These are phyloP conservation scores for Venusia cambrica DNA, from an alignment of 2,888 invertebrate species.

Conservation along the genomic window DNA sequence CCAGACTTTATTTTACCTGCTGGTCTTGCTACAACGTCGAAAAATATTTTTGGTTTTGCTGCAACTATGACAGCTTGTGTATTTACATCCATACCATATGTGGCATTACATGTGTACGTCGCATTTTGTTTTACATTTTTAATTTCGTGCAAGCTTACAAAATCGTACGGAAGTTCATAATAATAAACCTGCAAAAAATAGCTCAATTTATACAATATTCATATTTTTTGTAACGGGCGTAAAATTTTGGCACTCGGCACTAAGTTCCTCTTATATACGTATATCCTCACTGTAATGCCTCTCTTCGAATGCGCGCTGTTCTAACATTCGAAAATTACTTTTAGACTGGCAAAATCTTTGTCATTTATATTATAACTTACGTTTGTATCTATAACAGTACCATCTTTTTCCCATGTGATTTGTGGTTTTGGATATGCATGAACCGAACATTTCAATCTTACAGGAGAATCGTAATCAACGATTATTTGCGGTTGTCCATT, in stretches of 20 bases:
- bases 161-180: conserved; percentile 9
- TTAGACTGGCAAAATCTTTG: no score
- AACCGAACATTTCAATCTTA: conserved; percentile 13
- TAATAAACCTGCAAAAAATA: neutral
- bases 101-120: conserved; percentile 8
- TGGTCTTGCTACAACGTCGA: conserved; percentile 2
- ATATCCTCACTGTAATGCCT: no score
- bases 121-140: conserved; percentile 3
- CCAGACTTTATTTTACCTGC: conserved; percentile 4
- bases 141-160: conserved; percentile 11
- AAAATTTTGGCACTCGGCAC: no score
- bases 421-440: conserved; percentile 10
- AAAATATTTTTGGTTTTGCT: neutral
- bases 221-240: no score
- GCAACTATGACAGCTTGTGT: conserved; percentile 6
- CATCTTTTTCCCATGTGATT: conserved; percentile 13
- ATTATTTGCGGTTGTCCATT: conserved; percentile 7
- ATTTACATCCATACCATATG: conserved; percentile 4
- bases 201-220: no score
- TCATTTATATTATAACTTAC: no score
- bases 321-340: no score
- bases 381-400: conserved; percentile 7
- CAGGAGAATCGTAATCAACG: neutral
- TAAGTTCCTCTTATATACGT: no score
- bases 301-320: no score